phyloP scores from a whole-genome alignment of 2,888 invertebrate genomes.

The Diplolepis rosae region DNA sequence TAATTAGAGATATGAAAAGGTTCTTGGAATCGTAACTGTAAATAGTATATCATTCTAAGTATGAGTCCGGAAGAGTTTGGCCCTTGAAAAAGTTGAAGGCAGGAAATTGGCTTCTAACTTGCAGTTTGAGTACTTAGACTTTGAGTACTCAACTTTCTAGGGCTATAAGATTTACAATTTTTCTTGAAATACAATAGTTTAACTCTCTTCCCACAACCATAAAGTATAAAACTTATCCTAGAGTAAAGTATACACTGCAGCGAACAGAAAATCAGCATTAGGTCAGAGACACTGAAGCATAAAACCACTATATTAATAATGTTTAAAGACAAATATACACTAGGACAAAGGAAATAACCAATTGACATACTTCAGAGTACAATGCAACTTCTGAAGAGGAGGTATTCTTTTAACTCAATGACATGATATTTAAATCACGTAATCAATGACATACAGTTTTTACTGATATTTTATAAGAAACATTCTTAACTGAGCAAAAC shows the following conservation, averaged over 20 bases:
- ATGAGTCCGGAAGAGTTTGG: constrained; percentile 3
- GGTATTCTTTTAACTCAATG: too few species aligned
- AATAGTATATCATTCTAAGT: constrained; percentile 4
- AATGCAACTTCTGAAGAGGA: too few species aligned
- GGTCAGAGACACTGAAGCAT: not conserved
- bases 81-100: constrained; percentile 4
- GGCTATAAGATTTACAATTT: not conserved
- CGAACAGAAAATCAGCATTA: not conserved
- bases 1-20: too few species aligned
- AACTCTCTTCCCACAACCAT: not conserved
- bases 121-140: too few species aligned
- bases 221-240: not conserved
- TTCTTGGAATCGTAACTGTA: constrained; percentile 7
- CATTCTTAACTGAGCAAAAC: too few species aligned
- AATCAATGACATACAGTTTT: too few species aligned
- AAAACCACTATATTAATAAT: not conserved
- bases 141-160: not conserved
- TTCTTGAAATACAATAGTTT: constrained; percentile 12
- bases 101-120: constrained; percentile 22
- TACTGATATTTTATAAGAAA: too few species aligned
- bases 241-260: not conserved
- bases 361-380: not conserved
- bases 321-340: not conserved
- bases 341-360: not conserved
- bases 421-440: too few species aligned